Evolutionary conservation across 2,888 invertebrate species (phyloP).

Genomic region (Epinotia brunnichana): DNA sequence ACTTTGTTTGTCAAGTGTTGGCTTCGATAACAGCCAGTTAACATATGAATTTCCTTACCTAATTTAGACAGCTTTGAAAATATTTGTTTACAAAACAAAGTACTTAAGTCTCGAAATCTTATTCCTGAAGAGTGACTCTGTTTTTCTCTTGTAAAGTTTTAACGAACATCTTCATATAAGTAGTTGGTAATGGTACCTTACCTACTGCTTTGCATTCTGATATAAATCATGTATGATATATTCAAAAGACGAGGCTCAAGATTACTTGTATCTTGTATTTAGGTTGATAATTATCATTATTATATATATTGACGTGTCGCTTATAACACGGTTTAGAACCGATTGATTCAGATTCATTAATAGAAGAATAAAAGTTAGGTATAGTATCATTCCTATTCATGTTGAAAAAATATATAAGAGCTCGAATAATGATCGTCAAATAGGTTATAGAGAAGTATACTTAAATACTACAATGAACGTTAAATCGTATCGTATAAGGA

Average conservation of each 20-base stretch:
- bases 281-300: background rate
- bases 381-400: too few relatives aligned
- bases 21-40: conserved; percentile 17
- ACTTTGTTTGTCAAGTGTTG: conserved; percentile 30
- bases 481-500: too few relatives aligned
- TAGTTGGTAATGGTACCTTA: conserved; percentile 1
- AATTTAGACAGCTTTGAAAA: conserved; percentile 24
- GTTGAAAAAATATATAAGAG: too few relatives aligned
- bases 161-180: conserved; percentile 15
- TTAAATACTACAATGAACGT: too few relatives aligned
- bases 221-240: background rate
- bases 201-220: background rate
- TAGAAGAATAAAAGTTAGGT: too few relatives aligned
- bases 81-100: conserved; percentile 33
- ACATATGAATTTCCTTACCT: conserved; percentile 18
- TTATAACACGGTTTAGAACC: background rate
- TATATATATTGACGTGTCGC: background rate
- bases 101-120: conserved; percentile 3
- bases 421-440: too few relatives aligned
- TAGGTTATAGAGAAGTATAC: too few relatives aligned
- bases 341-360: background rate
- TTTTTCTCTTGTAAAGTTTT: conserved; percentile 29
- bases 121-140: conserved; percentile 21
- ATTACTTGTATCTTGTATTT: background rate
- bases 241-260: background rate